These are phyloP conservation scores for Xiphydria camelus DNA, from an alignment of 2,888 invertebrate genomes.

Conservation along the genomic window DNA sequence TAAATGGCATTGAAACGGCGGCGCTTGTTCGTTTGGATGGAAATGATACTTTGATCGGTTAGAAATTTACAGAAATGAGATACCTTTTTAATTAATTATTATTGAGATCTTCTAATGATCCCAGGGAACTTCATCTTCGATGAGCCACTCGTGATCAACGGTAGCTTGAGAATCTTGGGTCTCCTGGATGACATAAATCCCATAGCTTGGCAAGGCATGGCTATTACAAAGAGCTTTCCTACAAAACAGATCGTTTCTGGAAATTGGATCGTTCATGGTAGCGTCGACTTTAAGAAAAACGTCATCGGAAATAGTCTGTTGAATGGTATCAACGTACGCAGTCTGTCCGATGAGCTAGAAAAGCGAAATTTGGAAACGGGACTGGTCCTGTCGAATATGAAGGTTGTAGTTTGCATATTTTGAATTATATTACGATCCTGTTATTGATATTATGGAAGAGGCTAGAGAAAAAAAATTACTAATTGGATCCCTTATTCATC, in stretches of 20 bases:
- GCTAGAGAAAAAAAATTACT: too few species aligned
- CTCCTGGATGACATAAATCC: constrained; percentile 24
- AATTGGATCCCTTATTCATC: too few species aligned
- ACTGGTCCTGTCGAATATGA: too few species aligned
- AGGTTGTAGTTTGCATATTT: too few species aligned
- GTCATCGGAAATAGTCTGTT: constrained; percentile 48
- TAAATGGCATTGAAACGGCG: constrained; percentile 34
- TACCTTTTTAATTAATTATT: background rate
- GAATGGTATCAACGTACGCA: constrained; percentile 45
- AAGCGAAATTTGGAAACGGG: constrained; percentile 15
- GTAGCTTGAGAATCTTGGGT: constrained; percentile 25
- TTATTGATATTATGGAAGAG: too few species aligned
- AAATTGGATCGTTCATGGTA: constrained; percentile 58
- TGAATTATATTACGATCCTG: too few species aligned
- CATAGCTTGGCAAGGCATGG: constrained; percentile 31
- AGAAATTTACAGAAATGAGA: background rate
- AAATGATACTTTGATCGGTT: constrained; percentile 34
- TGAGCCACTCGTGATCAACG: constrained; percentile 26
- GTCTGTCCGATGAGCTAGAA: constrained; percentile 41
- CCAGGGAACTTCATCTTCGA: constrained; percentile 39
- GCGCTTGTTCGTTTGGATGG: constrained; percentile 26
- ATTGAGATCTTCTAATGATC: background rate
- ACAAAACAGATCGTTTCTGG: constrained; percentile 56
- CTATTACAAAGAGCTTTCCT: constrained; percentile 22
- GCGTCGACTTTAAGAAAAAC: constrained; percentile 52